Evolutionary conservation across 2,888 invertebrate species (phyloP).

Genomic region (Chymomyza fuscimana): DNA sequence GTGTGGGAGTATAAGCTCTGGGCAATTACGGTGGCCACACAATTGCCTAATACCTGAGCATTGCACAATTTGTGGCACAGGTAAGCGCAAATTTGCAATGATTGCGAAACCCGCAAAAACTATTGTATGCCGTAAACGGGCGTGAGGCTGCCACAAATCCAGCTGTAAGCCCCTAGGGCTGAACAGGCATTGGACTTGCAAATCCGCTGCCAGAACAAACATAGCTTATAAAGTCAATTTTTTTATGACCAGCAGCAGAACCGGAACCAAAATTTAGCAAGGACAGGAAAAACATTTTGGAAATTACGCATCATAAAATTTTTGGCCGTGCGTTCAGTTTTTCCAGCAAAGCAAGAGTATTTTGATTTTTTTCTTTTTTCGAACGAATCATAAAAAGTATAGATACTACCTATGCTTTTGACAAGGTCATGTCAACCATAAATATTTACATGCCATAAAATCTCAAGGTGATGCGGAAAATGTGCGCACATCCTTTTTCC

Average conservation of each 20-base stretch:
- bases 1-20: slow-evolving; percentile 43
- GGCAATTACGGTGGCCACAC: slow-evolving; percentile 20
- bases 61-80: slow-evolving; percentile 9
- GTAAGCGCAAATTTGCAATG: slow-evolving; percentile 8
- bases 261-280: slow-evolving; percentile 37
- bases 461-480: slow-evolving; percentile 57
- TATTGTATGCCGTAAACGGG: slow-evolving; percentile 41
- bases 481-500: slow-evolving; percentile 63
- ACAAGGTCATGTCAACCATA: slow-evolving; percentile 70
- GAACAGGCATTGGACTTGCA: slow-evolving; percentile 18
- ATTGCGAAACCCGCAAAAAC: slow-evolving; percentile 45
- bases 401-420: slow-evolving; percentile 28
- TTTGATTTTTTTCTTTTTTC: slow-evolving; percentile 37
- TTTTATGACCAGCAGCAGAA: slow-evolving; percentile 53
- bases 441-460: slow-evolving; percentile 72
- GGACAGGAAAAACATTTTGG: slow-evolving; percentile 53
- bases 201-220: slow-evolving; percentile 36
- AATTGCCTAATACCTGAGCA: neutral
- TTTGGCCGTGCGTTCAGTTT: slow-evolving; percentile 45
- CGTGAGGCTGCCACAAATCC: slow-evolving; percentile 48
- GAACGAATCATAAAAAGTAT: slow-evolving; percentile 58
- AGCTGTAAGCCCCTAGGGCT: slow-evolving; percentile 3
- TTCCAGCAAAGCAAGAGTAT: slow-evolving; percentile 35
- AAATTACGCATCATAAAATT: slow-evolving; percentile 63
- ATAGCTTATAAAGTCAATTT: slow-evolving; percentile 69